These are phyloP conservation scores for Camponotus vicinus DNA, from an alignment of 1,140 invertebrate species.

Conservation along the genomic window DNA sequence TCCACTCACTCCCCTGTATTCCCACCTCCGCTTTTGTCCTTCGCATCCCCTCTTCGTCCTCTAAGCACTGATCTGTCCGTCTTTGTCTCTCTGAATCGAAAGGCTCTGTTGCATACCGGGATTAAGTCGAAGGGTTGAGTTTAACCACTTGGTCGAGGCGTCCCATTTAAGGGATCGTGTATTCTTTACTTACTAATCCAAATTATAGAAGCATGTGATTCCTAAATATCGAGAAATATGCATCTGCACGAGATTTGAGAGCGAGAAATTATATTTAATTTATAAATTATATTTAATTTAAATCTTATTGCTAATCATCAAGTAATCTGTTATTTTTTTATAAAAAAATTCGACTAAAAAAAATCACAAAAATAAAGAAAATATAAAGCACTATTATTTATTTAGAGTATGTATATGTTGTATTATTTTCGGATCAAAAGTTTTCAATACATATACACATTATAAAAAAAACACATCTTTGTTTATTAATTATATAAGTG, in stretches of 20 bases:
- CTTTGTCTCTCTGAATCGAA: slow-evolving; percentile 72
- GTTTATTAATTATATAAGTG: too few species aligned
- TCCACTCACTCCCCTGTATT: slow-evolving; percentile 60
- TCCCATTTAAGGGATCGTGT: slow-evolving; percentile 62
- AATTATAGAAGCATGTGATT: neutral
- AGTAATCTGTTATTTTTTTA: neutral
- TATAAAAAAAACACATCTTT: too few species aligned
- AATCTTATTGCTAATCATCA: neutral
- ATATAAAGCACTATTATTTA: too few species aligned
- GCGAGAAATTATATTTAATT: neutral
- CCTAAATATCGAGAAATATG: neutral
- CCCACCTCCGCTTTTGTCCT: slow-evolving; percentile 47
- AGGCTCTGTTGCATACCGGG: slow-evolving; percentile 82
- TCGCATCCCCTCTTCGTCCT: slow-evolving; percentile 50
- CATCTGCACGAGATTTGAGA: neutral
- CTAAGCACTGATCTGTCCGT: slow-evolving; percentile 47
- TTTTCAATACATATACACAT: too few species aligned
- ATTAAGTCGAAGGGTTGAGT: slow-evolving; percentile 82
- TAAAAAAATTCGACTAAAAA: neutral
- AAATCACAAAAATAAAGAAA: too few species aligned
- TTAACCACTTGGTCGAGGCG: slow-evolving; percentile 69
- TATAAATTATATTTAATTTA: neutral
- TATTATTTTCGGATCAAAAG: too few species aligned
- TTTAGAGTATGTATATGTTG: too few species aligned
- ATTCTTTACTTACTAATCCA: slow-evolving; percentile 53